Base-by-base conservation (phyloP, 1,140 invertebrate genomes). In the Camponotus floridanus region DNA sequence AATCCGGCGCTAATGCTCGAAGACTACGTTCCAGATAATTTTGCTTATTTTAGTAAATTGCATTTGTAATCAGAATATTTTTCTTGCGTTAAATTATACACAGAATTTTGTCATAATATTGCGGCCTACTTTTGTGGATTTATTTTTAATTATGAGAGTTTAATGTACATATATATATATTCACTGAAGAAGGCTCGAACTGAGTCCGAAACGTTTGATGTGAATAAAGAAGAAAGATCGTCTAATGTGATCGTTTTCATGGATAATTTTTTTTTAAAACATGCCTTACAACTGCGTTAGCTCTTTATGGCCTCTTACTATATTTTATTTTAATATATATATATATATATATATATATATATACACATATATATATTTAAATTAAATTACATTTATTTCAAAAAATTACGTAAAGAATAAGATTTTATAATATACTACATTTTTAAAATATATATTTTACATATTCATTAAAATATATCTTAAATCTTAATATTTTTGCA, bases 341-440 rank as follows among this genome's bases (percentile, higher is more conserved):
- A 42, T 7, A 42, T 42, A 51, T 4, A 51, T 0, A 51, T 4
- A 51, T 13, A 51, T 3, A 51, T 13, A 45, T 7, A 42, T 7
- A 42, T 7, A 42, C 39, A 42, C 39, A 42, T 7, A 42, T 7
- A 74, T 15, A 59, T 59, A 59, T n/a, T n/a, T n/a, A 26, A 26
- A 26, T 26, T n/a, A 59, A 39, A 33, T 76, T 45, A 33, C 39
- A 42, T 15, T 76, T 61, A 76, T 76, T 76, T 39, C 7, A 45
- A 76, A 39, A 1, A 3, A 15, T 33, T 76, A 18, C 33, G 7
- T 71, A 55, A 68, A 70, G 15, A 13, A 3, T 79, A 51, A 36
- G 13, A 13, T 2, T 39, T 3, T 3, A 36, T 26, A 26, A 26
- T 26, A 26, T 31, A 33, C 33, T 18, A 65, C 4, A 65, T 65